Base-by-base conservation (phyloP, 2,888 invertebrate species). In the Danaus chrysippus region DNA sequence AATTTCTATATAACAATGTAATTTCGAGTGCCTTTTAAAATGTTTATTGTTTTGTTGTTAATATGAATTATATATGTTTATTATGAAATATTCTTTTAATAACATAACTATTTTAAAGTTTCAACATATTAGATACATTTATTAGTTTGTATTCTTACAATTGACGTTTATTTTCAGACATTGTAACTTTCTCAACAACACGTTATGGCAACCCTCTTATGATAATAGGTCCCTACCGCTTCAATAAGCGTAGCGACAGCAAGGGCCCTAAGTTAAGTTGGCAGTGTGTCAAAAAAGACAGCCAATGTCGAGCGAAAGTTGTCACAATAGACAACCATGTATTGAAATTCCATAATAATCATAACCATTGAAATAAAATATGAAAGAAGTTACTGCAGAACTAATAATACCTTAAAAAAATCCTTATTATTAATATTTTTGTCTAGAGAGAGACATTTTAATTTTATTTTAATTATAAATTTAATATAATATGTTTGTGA, bases 161-260 rank as follows among this genome's bases (percentile, higher is more conserved):
- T 43, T 43, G 11, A 9, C 1, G 43, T 13, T 67, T 23, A 34
- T 64, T 66, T 59, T 41, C 70, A 76, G 78, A 52, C 23, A 55
- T 64, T 11, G 75, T 77, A 1, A 46, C 69, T 0, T 84, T 81
- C 59, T 63, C 71, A 42, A 74, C 60, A 3, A 80, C 78, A 10
- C 73, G 77, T 0, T 75, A 44, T 19, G 84, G 84, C 5, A 80
- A 82, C 54, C 81, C 79, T 0, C 65, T 76, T 11, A 69, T 85
- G 73, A 56, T 70, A 9, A 65, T 71, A 6, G 78, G 72, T 3
- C 0, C 44, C 3, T 76, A 83, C 56, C 73, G 81, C 9, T 86
- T 75, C 62, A 78, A 83, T 66, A 77, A 71, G 42, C 70, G 79
- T 11, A 82, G 76, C 54, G 79, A 81, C 59, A 78, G 77, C 62